phyloP scores from a whole-genome alignment of 92 coral and sea anemone genomes.

The Actinernus sp. region DNA sequence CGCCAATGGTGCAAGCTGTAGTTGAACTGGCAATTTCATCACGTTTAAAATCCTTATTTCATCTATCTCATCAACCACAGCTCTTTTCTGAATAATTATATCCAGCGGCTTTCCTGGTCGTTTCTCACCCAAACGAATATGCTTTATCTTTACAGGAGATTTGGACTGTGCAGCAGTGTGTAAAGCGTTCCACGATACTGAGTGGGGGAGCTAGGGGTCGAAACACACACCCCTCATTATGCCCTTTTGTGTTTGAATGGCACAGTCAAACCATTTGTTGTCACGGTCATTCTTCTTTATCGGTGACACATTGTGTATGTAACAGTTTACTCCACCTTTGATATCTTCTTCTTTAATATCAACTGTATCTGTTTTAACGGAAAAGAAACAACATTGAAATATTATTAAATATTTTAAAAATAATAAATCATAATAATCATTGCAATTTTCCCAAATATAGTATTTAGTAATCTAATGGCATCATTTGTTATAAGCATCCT shows the following conservation, averaged over 20 bases:
- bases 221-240: slow-evolving; percentile 44
- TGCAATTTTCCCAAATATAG: no score
- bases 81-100: slow-evolving; percentile 33
- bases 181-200: no score
- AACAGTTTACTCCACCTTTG: slow-evolving; percentile 20
- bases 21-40: slow-evolving; percentile 14
- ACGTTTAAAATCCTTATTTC: no score
- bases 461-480: no score
- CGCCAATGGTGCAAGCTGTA: neutral
- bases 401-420: no score
- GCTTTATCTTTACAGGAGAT: slow-evolving; percentile 30
- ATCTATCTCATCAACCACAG: slow-evolving; percentile 31
- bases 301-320: slow-evolving; percentile 30
- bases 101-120: slow-evolving; percentile 32
- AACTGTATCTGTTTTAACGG: no score
- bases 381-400: no score
- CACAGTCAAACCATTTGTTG: slow-evolving; percentile 39
- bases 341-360: slow-evolving; percentile 17
- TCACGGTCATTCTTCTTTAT: slow-evolving; percentile 23
- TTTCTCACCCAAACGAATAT: slow-evolving; percentile 25
- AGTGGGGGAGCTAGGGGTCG: slow-evolving; percentile 21
- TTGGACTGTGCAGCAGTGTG: slow-evolving; percentile 20
- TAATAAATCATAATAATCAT: no score
- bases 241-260: slow-evolving; percentile 36
- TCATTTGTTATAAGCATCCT: no score